Evolutionary conservation across 2,113 vertebrate genomes (phyloP), one percentile per base, ranked within the genome.

Genomic region (Eudyptes chrysolophus): DNA sequence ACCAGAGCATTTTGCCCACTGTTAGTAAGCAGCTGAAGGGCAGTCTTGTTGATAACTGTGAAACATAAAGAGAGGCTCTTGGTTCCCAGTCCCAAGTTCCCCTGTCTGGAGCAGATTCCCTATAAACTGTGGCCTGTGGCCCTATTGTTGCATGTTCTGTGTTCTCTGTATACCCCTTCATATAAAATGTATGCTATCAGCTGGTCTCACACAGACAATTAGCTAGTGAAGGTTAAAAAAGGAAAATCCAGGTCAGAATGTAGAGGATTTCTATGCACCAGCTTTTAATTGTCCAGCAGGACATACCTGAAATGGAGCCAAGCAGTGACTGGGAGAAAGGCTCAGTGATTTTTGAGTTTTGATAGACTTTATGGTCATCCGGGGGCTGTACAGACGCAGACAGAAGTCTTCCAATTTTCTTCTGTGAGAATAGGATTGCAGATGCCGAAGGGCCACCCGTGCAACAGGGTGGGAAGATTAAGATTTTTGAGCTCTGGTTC

Each of bases 401-500:
- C 8, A 60, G 36, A 76, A 78, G 16, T 61, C 44, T 83, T 94
- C n/a, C 46, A 2, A 4, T 81, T 89, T 87, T 91, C 44, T 86
- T 77, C 84, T 85, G 15, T 70, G 40, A 66, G 55, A 95, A 48
- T n/a, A 68, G 66, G 38, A 71, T 84, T 91, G 44, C 40, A 42
- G 52, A 71, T 74, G 80, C 80, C 74, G 55, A 89, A 89, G 24
- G 52, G 72, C 88, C 52, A 87, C 44, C 85, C 75, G 36, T 74
- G 77, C 58, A 95, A 88, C 40, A 86, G 90, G 40, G 61, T 96
- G 89, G 78, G 94, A 94, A 87, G 64, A 74, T 94, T 32, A 77
- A 82, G 40, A 51, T 70, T 94, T 92, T 83, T 84, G 83, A 94
- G 86, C 55, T 98, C 92, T 97, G 78, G 76, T 88, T 96, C 64